These are phyloP conservation scores for Bufo gargarizans DNA, from an alignment of 2,113 vertebrate species.

Conservation along the genomic window DNA sequence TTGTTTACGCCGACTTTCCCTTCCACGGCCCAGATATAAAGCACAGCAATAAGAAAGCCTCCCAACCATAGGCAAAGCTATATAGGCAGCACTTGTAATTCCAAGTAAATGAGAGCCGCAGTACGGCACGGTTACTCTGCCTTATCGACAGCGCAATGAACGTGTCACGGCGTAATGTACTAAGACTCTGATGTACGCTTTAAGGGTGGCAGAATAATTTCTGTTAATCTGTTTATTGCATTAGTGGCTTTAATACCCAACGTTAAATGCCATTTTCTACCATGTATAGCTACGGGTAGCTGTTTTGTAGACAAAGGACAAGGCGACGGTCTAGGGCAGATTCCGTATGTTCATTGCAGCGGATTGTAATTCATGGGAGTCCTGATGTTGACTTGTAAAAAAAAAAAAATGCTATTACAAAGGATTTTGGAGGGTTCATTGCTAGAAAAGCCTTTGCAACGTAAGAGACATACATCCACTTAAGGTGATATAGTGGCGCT, in stretches of 20 bases:
- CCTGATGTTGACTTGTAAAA: constrained; percentile 16
- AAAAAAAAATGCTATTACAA: constrained; percentile 1
- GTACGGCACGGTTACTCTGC: neutral
- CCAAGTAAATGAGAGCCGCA: constrained; percentile 38
- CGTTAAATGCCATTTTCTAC: neutral
- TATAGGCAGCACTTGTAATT: constrained; percentile 39
- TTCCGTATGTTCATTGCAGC: neutral
- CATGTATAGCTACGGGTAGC: neutral
- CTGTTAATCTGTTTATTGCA: constrained; percentile 43
- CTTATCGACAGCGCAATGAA: constrained; percentile 45
- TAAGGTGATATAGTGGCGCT: constrained; percentile 30
- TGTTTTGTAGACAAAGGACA: neutral
- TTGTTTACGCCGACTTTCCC: constrained; percentile 43
- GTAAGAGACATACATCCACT: constrained; percentile 32
- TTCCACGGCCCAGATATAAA: constrained; percentile 30
- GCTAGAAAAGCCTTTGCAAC: neutral
- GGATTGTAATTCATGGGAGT: constrained; percentile 8
- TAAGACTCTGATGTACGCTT: neutral
- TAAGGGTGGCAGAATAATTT: constrained; percentile 16
- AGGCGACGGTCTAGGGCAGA: neutral
- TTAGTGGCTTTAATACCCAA: constrained; percentile 27
- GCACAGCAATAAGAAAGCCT: constrained; percentile 47
- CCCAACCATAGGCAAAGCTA: constrained; percentile 45
- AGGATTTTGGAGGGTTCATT: constrained; percentile 8
- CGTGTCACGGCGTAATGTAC: constrained; percentile 21